These are phyloP conservation scores for Probaryconus sp. DNA, from an alignment of 1,140 invertebrate genomes.

Conservation along the genomic window DNA sequence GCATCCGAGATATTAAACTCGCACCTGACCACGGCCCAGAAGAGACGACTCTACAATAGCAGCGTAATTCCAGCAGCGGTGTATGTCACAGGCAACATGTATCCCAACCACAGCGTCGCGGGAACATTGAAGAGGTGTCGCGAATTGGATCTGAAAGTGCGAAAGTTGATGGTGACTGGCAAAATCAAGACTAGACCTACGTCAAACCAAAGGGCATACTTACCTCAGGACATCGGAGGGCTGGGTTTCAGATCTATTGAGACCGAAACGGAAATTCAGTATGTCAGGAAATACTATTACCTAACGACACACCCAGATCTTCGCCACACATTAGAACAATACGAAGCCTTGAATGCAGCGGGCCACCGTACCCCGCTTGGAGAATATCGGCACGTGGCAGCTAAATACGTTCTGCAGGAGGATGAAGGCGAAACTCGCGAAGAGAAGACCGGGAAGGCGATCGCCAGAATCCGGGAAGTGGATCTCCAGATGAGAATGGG, in stretches of 20 bases:
- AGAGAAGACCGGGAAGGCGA: background rate
- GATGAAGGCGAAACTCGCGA: background rate
- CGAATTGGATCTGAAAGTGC: conserved; percentile 9
- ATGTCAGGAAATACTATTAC: conserved; percentile 9
- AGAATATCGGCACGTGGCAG: background rate
- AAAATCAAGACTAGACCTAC: conserved; percentile 6
- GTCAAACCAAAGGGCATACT: conserved; percentile 8
- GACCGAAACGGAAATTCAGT: conserved; percentile 20
- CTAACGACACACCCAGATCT: conserved; percentile 8
- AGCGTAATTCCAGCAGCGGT: conserved; percentile 13
- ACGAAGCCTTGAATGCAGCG: background rate
- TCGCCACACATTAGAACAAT: background rate
- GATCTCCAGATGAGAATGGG: background rate
- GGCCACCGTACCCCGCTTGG: conserved; percentile 2
- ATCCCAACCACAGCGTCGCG: background rate
- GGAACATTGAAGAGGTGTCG: conserved; percentile 16
- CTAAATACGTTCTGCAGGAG: background rate
- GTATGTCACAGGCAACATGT: conserved; percentile 16
- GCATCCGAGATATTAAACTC: conserved; percentile 42
- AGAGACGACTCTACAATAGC: conserved; percentile 6
- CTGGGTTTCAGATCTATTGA: conserved; percentile 12
- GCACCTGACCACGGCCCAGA: conserved; percentile 31
- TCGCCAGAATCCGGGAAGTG: background rate
- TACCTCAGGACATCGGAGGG: conserved; percentile 10
- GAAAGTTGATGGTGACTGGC: conserved; percentile 2